A percentile compares a stretch with the other conserved stretches of the same genome.
Evolutionary conservation across 2,888 invertebrate species (phyloP).

Genomic region (Clistopyga incitator): DNA sequence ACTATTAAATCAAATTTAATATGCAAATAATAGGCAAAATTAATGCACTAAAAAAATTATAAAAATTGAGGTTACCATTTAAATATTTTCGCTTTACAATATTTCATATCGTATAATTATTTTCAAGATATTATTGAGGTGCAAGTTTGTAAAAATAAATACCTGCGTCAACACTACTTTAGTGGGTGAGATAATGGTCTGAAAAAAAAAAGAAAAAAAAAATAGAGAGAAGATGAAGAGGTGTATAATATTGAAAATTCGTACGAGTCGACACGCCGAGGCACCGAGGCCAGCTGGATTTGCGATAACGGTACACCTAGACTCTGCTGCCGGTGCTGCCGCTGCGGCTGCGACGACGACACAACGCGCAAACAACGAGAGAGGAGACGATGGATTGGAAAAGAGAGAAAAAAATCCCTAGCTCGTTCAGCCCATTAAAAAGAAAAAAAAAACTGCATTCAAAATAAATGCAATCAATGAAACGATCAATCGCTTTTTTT

Average conservation of each 20-base stretch:
- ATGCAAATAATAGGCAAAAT: too few species aligned
- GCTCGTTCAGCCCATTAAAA: slow-evolving; percentile 52
- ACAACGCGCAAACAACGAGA: slow-evolving; percentile 15
- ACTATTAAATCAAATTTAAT: too few species aligned
- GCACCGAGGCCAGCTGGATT: slow-evolving; percentile 53
- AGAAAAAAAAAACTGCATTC: neutral
- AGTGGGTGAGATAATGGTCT: slow-evolving; percentile 38
- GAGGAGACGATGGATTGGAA: slow-evolving; percentile 48
- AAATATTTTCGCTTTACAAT: too few species aligned
- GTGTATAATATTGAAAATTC: slow-evolving; percentile 61
- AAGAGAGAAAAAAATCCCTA: slow-evolving; percentile 57
- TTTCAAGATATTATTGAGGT: neutral
- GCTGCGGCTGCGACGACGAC: slow-evolving; percentile 41
- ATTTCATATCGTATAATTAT: too few species aligned
- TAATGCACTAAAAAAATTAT: too few species aligned
- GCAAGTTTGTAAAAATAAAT: slow-evolving; percentile 27
- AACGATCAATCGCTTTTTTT: neutral
- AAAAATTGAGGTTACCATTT: too few species aligned
- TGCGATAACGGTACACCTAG: slow-evolving; percentile 62
- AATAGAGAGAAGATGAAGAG: neutral
- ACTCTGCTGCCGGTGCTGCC: slow-evolving; percentile 9
- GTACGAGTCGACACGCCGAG: slow-evolving; percentile 38
- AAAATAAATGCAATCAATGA: neutral
- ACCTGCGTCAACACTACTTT: slow-evolving; percentile 13
- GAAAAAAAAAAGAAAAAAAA: slow-evolving; percentile 16